These are phyloP conservation scores for Glomeris marginata DNA, from an alignment of 2,888 invertebrate species.

Conservation along the genomic window DNA sequence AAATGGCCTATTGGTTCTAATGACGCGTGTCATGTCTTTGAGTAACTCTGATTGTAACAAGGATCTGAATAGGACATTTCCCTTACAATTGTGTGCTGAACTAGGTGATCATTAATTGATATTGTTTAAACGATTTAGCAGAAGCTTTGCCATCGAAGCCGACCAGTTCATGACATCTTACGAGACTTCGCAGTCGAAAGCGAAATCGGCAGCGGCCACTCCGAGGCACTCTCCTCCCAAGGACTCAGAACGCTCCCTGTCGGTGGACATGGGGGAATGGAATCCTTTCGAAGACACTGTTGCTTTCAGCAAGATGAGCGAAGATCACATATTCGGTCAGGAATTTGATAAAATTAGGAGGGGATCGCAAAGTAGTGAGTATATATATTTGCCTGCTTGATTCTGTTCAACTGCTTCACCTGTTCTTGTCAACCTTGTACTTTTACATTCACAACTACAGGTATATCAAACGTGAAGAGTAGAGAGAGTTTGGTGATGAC, in stretches of 20 bases:
- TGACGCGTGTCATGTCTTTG: too few relatives aligned
- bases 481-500: slow-evolving; percentile 50
- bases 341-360: slow-evolving; percentile 67
- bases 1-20: too few relatives aligned
- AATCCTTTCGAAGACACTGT: slow-evolving; percentile 63
- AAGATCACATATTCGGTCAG: slow-evolving; percentile 65
- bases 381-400: background rate
- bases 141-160: slow-evolving; percentile 56
- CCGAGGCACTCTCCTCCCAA: slow-evolving; percentile 25
- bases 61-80: too few relatives aligned
- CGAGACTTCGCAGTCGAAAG: slow-evolving; percentile 40
- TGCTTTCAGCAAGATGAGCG: slow-evolving; percentile 56
- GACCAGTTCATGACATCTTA: slow-evolving; percentile 57
- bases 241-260: slow-evolving; percentile 26
- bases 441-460: slow-evolving; percentile 26
- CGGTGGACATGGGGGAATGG: slow-evolving; percentile 54
- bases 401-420: background rate
- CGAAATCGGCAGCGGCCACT: slow-evolving; percentile 27
- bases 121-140: slow-evolving; percentile 27
- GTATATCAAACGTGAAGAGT: slow-evolving; percentile 51
- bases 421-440: slow-evolving; percentile 9
- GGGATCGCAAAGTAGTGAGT: slow-evolving; percentile 61
- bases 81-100: background rate
- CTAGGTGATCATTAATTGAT: too few relatives aligned
- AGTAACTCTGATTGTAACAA: background rate